Evolutionary conservation across 2,888 invertebrate genomes (phyloP), one percentile per base, ranked within the genome.

Genomic region (Troglohyphantes excavatus): DNA sequence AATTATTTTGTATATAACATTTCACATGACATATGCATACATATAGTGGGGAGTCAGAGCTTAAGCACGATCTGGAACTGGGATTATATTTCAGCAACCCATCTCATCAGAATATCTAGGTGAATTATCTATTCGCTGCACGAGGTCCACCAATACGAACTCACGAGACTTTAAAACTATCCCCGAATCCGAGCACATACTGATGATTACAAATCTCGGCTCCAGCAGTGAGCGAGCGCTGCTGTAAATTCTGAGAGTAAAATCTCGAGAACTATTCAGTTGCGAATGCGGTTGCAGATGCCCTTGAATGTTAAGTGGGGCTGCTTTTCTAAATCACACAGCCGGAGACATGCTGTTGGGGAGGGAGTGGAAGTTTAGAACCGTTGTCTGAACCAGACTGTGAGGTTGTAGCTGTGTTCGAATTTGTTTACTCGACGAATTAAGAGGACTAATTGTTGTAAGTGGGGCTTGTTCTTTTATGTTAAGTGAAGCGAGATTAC

Each of bases 371-470:
- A 9, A 53, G n/a, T n/a, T 53, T 53, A 53, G 17, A 53, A 53
- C 53, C n/a, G 53, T 2, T 53, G n/a, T 53, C n/a, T 53, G 17
- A 53, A 1, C n/a, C n/a, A 53, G n/a, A n/a, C 53, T n/a, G 53
- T 39, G 39, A 39, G 7, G 39, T 39, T 11, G 13, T 39, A 13
- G 3, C n/a, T 0, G 53, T 53, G 73, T 19, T 59, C 19, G n/a
- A 29, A 59, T 75, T 75, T 59, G 75, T 75, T 75, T 61, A 59
- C 19, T 61, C 21, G 61, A 33, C 61, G 27, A 53, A 75, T 75
- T 75, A 61, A 75, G n/a, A 29, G n/a, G n/a, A 26, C 61, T 75
- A 75, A 61, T 75, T 75, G 75, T 27, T 19, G 9, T n/a, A 19
- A 21, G n/a, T 21, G 23, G 46, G 7, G 21, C 72, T 72, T 23